These are phyloP conservation scores for Novumbra hubbsi DNA, from an alignment of 2,797 vertebrate species.

Conservation along the genomic window DNA sequence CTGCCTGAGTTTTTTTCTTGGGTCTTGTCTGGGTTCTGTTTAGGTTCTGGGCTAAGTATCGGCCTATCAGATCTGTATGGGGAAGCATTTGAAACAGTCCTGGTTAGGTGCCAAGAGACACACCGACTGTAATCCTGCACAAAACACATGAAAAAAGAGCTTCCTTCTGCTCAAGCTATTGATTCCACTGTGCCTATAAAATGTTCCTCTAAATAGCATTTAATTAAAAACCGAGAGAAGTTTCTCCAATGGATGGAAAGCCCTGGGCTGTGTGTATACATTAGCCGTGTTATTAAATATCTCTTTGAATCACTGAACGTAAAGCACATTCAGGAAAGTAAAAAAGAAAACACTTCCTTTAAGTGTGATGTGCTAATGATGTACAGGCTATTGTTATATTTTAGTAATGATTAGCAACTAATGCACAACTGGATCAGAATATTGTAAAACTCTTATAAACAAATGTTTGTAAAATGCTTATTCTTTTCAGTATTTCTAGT, in stretches of 20 bases:
- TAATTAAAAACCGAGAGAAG: neutral
- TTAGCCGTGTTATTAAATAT: neutral
- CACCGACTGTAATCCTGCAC: neutral
- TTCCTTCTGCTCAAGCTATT: constrained; percentile 45
- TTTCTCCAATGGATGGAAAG: neutral
- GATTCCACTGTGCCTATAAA: constrained; percentile 43
- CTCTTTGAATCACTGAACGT: neutral
- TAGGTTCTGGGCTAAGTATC: neutral
- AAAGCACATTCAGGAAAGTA: neutral
- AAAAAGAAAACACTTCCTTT: no score
- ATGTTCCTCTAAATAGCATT: neutral
- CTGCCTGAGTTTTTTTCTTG: neutral
- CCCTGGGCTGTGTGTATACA: neutral
- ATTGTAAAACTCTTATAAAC: no score
- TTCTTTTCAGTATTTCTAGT: neutral
- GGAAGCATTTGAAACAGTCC: neutral
- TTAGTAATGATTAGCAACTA: no score
- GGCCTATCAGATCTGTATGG: neutral
- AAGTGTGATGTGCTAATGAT: no score
- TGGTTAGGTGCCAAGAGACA: neutral
- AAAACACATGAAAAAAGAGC: neutral
- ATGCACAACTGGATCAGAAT: no score
- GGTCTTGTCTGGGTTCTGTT: no score
- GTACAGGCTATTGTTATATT: no score
- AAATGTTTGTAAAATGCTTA: no score